Base-by-base conservation (phyloP, 2,797 vertebrate genomes). In the Cyprinodon diabolis region DNA sequence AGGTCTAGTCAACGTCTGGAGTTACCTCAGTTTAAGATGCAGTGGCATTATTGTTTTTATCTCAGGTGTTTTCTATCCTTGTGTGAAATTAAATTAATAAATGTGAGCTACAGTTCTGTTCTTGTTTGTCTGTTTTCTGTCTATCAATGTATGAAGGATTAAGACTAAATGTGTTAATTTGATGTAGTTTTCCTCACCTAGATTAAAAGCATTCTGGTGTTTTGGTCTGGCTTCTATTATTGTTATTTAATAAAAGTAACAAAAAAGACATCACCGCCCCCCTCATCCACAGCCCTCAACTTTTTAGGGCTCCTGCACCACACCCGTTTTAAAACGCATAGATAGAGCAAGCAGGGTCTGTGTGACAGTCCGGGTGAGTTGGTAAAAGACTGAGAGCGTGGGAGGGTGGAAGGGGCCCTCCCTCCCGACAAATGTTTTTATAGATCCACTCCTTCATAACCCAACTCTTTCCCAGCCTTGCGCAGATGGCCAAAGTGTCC, bases 361-460 rank as follows among this genome's bases (percentile, higher is more conserved):
- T 6, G 12, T n/a, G 21, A 23, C 23, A 54, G 78, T 79, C 57
- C 78, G 66, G 75, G 79, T 73, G 84, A 73, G 77, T 65, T 69
- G 65, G 72, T 68, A 51, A 57, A 79, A 47, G 71, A 85, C n/a
- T 74, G 68, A 75, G 63, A 65, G 85, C 75, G 87, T 78, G 89
- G 84, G 88, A 87, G 85, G 76, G 80, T 69, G 73, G 56, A 70
- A 84, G 81, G 78, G 57, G 71, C 81, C 86, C 55, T 54, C 45
- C 66, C 68, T 67, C 88, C 86, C 45, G 68, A 76, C 83, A 88
- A 89, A 91, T 90, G 86, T 93, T 90, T 91, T 78, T 65, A 90
- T 89, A 86, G 88, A 89, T 90, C 86, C 91, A 82, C 88, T 94
- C 92, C 93, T 94, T 95, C 94, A 93, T 91, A 94, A 94, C 93